Conservation (phyloP, 2,888 invertebrate species). For the Coenonympha glycerion region DNA sequence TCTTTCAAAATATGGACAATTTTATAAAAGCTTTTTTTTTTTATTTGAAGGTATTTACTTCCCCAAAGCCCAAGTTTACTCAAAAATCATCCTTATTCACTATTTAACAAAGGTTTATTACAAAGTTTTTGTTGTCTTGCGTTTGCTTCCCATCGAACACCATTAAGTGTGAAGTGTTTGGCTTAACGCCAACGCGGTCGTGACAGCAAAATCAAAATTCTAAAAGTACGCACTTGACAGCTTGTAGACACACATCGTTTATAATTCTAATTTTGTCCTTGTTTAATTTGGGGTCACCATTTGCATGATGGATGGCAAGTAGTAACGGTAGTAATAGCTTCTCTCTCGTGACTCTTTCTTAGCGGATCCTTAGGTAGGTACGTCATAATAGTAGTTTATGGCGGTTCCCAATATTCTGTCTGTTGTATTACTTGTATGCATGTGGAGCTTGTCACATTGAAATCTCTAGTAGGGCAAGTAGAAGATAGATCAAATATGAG, state of each 20-base stretch:
- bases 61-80: not conserved
- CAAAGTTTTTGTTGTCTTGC: not conserved
- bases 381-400: no score
- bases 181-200: slow-evolving; percentile 5
- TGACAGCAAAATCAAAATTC: slow-evolving; percentile 18
- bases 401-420: no score
- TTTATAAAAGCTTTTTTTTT: not conserved
- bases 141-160: slow-evolving; percentile 7
- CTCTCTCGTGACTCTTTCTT: no score
- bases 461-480: no score
- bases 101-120: not conserved
- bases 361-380: no score
- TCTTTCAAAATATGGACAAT: not conserved
- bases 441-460: no score
- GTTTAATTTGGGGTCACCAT: slow-evolving; percentile 1
- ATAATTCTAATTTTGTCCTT: slow-evolving; percentile 15
- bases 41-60: not conserved
- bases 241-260: slow-evolving; percentile 11
- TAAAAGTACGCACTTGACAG: slow-evolving; percentile 15
- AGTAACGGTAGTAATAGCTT: no score
- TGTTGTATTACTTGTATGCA: no score
- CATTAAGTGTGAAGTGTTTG: slow-evolving; percentile 10
- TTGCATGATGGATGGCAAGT: not conserved
- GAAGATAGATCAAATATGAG: no score
- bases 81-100: not conserved